Evolutionary conservation across 2,797 vertebrate species (phyloP).

Genomic region (Lepilemur ruficaudatus): DNA sequence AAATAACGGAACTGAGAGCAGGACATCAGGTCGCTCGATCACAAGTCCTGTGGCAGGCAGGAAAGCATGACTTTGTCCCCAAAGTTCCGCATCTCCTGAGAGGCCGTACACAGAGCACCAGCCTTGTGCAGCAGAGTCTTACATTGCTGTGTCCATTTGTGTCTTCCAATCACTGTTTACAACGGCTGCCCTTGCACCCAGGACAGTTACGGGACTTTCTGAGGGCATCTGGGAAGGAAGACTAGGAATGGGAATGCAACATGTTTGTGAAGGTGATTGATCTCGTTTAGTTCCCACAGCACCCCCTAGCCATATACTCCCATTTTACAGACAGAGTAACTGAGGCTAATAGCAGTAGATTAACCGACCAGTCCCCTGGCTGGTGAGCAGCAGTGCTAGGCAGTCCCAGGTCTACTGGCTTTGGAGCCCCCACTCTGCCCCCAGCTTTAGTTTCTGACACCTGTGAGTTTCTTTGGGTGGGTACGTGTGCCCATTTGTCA

Average conservation of each 20-base stretch:
- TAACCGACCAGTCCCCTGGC: no score
- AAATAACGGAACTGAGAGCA: background rate
- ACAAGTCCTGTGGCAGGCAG: background rate
- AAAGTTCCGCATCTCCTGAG: background rate
- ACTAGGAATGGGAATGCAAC: no score
- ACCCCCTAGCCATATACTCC: background rate
- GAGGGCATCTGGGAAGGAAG: background rate
- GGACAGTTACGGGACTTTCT: background rate
- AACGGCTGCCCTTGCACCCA: background rate
- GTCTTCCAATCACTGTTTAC: background rate
- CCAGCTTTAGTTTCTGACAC: background rate
- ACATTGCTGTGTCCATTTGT: rapidly evolving
- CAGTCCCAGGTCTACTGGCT: background rate
- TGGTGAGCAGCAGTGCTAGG: background rate
- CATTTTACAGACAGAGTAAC: background rate
- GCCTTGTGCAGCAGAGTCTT: background rate
- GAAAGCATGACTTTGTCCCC: background rate
- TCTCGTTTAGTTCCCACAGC: background rate
- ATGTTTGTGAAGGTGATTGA: background rate
- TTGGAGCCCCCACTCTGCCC: background rate
- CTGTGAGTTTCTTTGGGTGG: background rate
- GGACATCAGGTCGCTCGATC: background rate
- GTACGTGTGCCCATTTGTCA: background rate
- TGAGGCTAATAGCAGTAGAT: background rate
- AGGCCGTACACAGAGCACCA: rapidly evolving